phyloP scores from a whole-genome alignment of 2,888 invertebrate genomes.

The Fabriciana adippe region DNA sequence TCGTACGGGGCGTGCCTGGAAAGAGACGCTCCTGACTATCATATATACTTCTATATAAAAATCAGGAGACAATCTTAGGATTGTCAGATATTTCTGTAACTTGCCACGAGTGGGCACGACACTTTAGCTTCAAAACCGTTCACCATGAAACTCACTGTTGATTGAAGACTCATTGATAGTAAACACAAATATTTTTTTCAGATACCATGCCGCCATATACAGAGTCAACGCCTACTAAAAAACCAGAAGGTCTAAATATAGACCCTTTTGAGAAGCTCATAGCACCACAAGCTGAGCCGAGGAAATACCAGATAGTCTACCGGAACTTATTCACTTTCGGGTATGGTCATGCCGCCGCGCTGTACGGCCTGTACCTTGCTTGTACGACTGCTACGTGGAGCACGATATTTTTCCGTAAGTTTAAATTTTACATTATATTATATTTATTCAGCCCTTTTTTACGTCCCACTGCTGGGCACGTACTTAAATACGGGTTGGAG shows the following conservation, averaged over 20 bases:
- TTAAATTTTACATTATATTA: neutral
- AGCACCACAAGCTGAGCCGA: slow-evolving; percentile 45
- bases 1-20: too few relatives aligned
- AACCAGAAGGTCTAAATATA: slow-evolving; percentile 16
- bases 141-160: too few relatives aligned
- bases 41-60: too few relatives aligned
- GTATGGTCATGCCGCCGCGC: slow-evolving; percentile 47
- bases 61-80: too few relatives aligned
- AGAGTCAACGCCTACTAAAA: neutral
- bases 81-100: too few relatives aligned
- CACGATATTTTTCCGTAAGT: slow-evolving; percentile 52
- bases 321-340: slow-evolving; percentile 45
- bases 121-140: too few relatives aligned
- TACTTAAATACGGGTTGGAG: too few relatives aligned
- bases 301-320: slow-evolving; percentile 47
- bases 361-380: slow-evolving; percentile 50
- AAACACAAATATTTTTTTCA: neutral
- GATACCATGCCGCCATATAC: slow-evolving; percentile 35
- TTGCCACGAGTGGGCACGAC: too few relatives aligned
- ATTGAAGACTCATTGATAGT: neutral
- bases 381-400: slow-evolving; percentile 49
- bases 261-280: slow-evolving; percentile 40
- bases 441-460: too few relatives aligned
- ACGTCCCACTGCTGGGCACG: too few relatives aligned
- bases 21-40: too few relatives aligned